Evolutionary conservation across 2,888 invertebrate genomes (phyloP), one percentile per base, ranked within the genome.

Genomic region (Anodontia alba): DNA sequence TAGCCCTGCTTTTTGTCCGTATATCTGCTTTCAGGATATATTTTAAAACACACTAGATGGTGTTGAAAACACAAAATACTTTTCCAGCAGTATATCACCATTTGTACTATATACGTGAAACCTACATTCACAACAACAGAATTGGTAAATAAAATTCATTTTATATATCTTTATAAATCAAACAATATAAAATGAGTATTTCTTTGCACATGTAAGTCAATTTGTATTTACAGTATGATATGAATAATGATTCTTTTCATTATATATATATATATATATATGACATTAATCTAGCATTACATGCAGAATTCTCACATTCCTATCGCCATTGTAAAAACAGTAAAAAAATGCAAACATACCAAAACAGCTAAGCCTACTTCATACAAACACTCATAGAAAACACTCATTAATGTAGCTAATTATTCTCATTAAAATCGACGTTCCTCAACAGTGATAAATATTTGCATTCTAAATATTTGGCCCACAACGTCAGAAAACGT

Each of bases 121-220:
- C 38, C 5, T 5, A 38, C 38, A 38, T 38, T 38, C 38, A 38
- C 38, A 38, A 38, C 38, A 38, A 38, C 38, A 38, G 38, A 38
- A 38, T 38, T 12, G 38, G 38, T 38, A 38, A 38, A 38, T 38
- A 38, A 38, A 38, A 38, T 38, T 38, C 7, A 8, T 38, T 38
- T 38, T 38, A 38, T 38, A 38, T 38, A 38, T 33, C 8, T 33
- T 10, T 62, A 62, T 46, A 46, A 12, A 46, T 46, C 46, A 46
- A 62, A 62, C 62, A 62, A 33, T 62, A 62, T 62, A 62, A 62
- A 62, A 62, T 62, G 62, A 62, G 62, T 62, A 62, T 62, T 62
- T 62, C 38, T 54, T 62, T 62, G 62, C 62, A 62, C 31, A 62
- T 62, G 31, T 54, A 54, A 23, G 54, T 62, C 62, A 33, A 38